Evolutionary conservation across 2,113 vertebrate genomes (phyloP), one percentile per base, ranked within the genome.

Genomic region (Podarcis cretensis): DNA sequence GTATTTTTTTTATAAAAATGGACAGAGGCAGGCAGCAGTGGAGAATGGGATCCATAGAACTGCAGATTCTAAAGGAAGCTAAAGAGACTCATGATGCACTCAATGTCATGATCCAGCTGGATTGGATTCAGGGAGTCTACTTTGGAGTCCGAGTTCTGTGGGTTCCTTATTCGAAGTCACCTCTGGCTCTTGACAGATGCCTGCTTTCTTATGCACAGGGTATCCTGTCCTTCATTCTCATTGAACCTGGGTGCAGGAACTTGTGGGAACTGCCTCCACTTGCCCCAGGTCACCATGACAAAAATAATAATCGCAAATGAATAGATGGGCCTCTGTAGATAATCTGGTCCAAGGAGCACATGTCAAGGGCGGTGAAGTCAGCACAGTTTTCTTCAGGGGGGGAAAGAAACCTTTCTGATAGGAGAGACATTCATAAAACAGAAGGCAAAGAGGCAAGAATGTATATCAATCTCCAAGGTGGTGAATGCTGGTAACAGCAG

Each of bases 341-440:
- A 74, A 65, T 77, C 35, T 86, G 84, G 4, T 37, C 57, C 59
- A 21, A 81, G 35, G 54, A 59, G 37, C 57, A 54, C 66, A 20
- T 87, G 66, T 76, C 57, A 12, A 79, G 57, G 27, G 14, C 68
- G 66, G 87, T 48, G 37, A 23, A 14, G 90, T 93, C 89, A 59
- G n/a, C 83, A 40, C 16, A 90, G 23, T 71, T 92, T 73, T 20
- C 30, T 40, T 86, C 74, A 69, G 91, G 87, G 71, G 48, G 48
- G 0, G 3, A 27, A 89, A 43, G 87, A 90, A 87, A 75, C 13
- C 63, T 83, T 88, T 89, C 91, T 87, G 59, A 84, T 2, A 37
- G 87, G 87, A 91, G 59, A 77, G 13, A 74, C 35, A 85, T 88
- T 9, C 90, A 65, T 87, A 84, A 89, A 78, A 85, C 27, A 63